These are phyloP conservation scores for Montipora capricornis DNA, from an alignment of 64 coral and sea anemone species.

Conservation along the genomic window DNA sequence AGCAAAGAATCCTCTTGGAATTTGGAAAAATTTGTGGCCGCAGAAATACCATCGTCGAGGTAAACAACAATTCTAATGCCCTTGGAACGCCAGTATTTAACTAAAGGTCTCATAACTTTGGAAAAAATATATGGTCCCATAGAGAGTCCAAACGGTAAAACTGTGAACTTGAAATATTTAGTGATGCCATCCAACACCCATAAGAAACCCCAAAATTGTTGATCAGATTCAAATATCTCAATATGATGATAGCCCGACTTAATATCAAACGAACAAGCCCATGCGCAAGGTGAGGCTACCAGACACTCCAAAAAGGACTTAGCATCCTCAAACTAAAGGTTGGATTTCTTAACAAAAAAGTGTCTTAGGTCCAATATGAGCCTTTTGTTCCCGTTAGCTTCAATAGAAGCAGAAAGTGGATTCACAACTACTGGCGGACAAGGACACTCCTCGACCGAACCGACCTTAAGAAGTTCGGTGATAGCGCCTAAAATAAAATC, in stretches of 20 bases:
- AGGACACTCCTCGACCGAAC: not conserved
- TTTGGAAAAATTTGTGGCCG: not conserved
- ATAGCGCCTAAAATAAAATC: not conserved
- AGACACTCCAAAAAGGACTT: slow-evolving; percentile 20
- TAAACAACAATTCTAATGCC: slow-evolving; percentile 35
- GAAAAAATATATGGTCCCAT: slow-evolving; percentile 57
- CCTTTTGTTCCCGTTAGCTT: slow-evolving; percentile 45
- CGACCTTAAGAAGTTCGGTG: not conserved
- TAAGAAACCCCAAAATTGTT: no score
- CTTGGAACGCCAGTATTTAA: slow-evolving; percentile 44
- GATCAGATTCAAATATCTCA: no score
- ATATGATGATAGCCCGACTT: not conserved
- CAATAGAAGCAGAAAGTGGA: slow-evolving; percentile 28
- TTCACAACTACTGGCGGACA: slow-evolving; percentile 27
- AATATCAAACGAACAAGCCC: slow-evolving; percentile 46
- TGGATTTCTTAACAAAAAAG: not conserved
- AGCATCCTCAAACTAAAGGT: slow-evolving; percentile 28
- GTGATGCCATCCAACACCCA: not conserved
- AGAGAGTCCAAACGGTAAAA: slow-evolving; percentile 45
- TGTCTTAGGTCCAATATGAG: slow-evolving; percentile 32
- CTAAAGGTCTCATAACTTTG: slow-evolving; percentile 57
- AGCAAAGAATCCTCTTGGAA: slow-evolving; percentile 4
- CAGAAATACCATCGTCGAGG: slow-evolving; percentile 53
- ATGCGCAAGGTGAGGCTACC: not conserved
- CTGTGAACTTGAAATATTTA: slow-evolving; percentile 42